Base-by-base conservation (phyloP, 2,888 invertebrate species). In the Microctonus brassicae region DNA sequence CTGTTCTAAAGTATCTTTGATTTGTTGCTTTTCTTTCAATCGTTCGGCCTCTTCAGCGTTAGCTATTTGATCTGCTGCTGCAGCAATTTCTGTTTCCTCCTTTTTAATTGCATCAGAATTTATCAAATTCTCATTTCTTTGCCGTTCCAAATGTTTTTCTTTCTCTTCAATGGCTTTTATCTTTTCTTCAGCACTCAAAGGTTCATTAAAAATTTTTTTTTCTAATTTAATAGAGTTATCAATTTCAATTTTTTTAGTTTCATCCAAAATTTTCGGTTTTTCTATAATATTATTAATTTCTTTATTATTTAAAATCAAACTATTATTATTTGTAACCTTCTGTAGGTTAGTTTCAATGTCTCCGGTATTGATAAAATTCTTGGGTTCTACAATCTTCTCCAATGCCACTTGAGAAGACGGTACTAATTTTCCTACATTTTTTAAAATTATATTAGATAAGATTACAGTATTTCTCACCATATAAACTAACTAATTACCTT, bases 1-100 rank as follows among this genome's bases (percentile, higher is more conserved):
- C 81, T 92, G 90, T 84, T 93, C 91, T 22, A 94, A 89, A 20
- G 92, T 91, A 66, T 83, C 79, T 47, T 63, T 36, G 6, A 69
- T 26, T 17, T 26, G 62, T 17, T 69, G 53, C 1, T 69, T 36
- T 7, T 53, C 36, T 20, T 53, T 34, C 13, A 63, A 7, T 7
- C 33, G 34, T 34, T 36, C 58, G n/a, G 22, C 42, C 7, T 33
- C 79, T 73, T 84, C 82, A 5, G 81, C 76, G 47, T 86, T 83
- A 58, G 81, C 82, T 20, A 82, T 78, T 53, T 86, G 84, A 39
- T 80, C 82, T 57, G 88, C 87, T 29, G 83, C 83, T 26, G 88
- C 88, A 33, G 87, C 87, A 57, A 89, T 79, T 82, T 90, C 89
- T 4, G 89, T 88, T 76, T 89, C 88, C 73, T 89, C 89, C 71